phyloP scores from a whole-genome alignment of 2,113 vertebrate species.

The Nothocercus nigrocapillus region DNA sequence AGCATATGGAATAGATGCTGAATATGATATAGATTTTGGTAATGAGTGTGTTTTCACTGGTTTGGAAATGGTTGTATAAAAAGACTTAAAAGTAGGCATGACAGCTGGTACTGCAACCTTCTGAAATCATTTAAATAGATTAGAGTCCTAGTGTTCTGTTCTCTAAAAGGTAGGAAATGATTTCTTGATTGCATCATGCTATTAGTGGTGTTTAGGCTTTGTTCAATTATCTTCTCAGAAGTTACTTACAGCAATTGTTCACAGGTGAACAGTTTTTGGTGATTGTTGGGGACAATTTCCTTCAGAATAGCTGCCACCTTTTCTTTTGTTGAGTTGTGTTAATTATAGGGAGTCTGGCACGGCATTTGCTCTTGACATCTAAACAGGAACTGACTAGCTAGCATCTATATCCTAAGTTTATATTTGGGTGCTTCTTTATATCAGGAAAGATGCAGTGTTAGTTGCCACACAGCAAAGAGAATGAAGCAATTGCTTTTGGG shows the following conservation, averaged over 20 bases:
- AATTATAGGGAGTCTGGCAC: background rate
- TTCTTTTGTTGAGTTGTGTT: background rate
- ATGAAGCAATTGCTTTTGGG: background rate
- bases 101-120: background rate
- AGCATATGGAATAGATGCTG: background rate
- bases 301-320: background rate
- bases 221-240: background rate
- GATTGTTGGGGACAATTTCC: background rate
- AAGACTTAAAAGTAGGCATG: background rate
- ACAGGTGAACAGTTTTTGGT: background rate
- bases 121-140: background rate
- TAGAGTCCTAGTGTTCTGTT: background rate
- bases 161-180: background rate
- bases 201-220: background rate
- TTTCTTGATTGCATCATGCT: background rate
- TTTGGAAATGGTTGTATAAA: background rate
- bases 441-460: background rate
- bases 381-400: background rate
- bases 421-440: background rate
- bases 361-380: too few species aligned
- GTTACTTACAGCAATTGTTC: background rate
- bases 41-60: background rate
- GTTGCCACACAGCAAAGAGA: background rate
- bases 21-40: background rate
- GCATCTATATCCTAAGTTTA: background rate